Evolutionary conservation across 53 echinoderm and acorn worm species (phyloP).

Genomic region (Actinopyga echinites): DNA sequence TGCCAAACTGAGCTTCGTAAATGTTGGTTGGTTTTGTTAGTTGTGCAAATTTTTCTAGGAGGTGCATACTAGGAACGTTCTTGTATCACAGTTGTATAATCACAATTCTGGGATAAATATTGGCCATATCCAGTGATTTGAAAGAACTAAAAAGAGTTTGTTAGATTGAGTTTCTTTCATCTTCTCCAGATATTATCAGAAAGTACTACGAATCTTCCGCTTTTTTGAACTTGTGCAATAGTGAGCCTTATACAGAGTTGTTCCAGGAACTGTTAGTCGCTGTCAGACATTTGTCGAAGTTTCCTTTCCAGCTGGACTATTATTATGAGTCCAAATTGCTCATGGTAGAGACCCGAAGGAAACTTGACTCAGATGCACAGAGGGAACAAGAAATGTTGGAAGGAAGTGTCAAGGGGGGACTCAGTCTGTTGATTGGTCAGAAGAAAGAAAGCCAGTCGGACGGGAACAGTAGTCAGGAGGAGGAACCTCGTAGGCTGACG

Average conservation of each 20-base stretch:
- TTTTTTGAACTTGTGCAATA: conserved; percentile 79
- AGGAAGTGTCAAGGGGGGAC: background rate
- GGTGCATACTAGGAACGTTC: too few species aligned
- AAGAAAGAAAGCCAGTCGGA: background rate
- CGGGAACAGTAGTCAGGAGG: background rate
- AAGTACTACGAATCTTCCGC: conserved; percentile 80
- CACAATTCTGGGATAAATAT: too few species aligned
- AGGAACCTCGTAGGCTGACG: background rate
- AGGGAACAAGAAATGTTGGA: background rate
- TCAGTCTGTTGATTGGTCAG: background rate
- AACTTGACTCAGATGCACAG: background rate
- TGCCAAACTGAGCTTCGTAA: too few species aligned
- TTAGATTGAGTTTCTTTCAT: too few species aligned
- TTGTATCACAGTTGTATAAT: too few species aligned
- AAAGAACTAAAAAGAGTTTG: too few species aligned
- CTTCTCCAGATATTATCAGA: conserved; percentile 72
- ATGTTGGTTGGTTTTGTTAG: too few species aligned
- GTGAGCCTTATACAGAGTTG: conserved; percentile 59
- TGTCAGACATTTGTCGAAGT: conserved; percentile 82
- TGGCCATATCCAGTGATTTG: too few species aligned
- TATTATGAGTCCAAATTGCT: conserved; percentile 72
- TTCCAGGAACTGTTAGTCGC: conserved; percentile 75
- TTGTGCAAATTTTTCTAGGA: too few species aligned
- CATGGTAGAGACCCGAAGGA: conserved; percentile 11
- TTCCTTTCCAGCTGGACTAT: conserved; percentile 93